phyloP scores from a whole-genome alignment of 2,888 invertebrate species.

The Calliscelio sp. region DNA sequence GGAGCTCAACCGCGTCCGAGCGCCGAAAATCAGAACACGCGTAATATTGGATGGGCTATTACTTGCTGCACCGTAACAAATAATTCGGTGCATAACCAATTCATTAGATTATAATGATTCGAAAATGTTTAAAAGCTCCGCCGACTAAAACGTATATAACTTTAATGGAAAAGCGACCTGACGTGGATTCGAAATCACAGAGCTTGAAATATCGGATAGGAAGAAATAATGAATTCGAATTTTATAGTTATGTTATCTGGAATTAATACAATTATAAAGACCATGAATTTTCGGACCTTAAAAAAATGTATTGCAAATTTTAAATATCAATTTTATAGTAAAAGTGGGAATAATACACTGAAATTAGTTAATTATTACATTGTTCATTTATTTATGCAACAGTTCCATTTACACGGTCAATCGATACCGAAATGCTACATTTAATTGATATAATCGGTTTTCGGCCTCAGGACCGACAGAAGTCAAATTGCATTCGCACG shows the following conservation, averaged over 20 bases:
- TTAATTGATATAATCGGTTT: no score
- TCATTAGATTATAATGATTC: constrained; percentile 63
- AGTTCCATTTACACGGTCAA: no score
- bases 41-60: constrained; percentile 42
- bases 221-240: constrained; percentile 14
- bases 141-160: constrained; percentile 23
- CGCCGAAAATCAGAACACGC: constrained; percentile 51
- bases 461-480: no score
- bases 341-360: no score
- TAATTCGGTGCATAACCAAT: constrained; percentile 56
- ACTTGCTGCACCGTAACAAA: constrained; percentile 61
- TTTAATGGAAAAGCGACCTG: constrained; percentile 40
- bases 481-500: no score
- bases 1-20: constrained; percentile 23
- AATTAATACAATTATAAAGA: constrained; percentile 13
- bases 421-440: no score
- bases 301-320: background rate
- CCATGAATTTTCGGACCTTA: background rate
- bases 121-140: constrained; percentile 46
- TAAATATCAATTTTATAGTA: background rate
- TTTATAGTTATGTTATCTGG: constrained; percentile 34
- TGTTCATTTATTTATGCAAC: no score
- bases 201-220: constrained; percentile 4
- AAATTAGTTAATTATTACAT: no score
- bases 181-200: constrained; percentile 1